These are phyloP conservation scores for Sapayoa aenigma DNA, from an alignment of 2,113 vertebrate genomes.

Conservation along the genomic window DNA sequence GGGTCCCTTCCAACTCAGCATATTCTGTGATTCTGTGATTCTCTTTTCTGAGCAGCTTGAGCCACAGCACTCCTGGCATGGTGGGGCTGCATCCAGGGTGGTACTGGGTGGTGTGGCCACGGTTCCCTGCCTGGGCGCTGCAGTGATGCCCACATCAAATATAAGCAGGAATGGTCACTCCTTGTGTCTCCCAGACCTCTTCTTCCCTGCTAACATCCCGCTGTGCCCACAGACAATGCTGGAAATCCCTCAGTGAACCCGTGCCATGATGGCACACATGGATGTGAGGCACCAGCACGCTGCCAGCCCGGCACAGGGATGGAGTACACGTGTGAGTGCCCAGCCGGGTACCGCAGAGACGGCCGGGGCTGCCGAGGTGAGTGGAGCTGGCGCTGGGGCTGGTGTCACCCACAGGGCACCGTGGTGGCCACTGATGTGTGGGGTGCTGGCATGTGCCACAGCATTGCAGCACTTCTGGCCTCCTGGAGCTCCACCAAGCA, in stretches of 20 bases:
- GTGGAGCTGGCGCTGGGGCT: neutral
- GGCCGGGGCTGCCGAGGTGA: constrained; percentile 87
- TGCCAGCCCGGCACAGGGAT: constrained; percentile 76
- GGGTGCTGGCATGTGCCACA: neutral
- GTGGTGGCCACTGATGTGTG: rapidly evolving
- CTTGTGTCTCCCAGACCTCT: neutral
- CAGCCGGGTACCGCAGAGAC: constrained; percentile 79
- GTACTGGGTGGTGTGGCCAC: rapidly evolving
- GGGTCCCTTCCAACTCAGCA: neutral
- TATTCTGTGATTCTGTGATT: neutral
- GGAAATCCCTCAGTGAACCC: constrained; percentile 73
- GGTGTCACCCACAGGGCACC: rapidly evolving
- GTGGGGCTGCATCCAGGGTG: neutral
- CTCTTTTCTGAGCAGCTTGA: neutral
- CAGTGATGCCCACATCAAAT: rapidly evolving
- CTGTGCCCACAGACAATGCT: neutral
- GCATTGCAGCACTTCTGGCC: rapidly evolving
- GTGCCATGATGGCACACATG: constrained; percentile 83
- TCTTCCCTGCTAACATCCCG: rapidly evolving
- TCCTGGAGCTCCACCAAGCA: neutral
- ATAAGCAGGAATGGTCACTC: neutral
- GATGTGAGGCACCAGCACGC: constrained; percentile 81
- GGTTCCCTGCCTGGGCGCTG: rapidly evolving
- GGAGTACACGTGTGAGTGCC: constrained; percentile 85
- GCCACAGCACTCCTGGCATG: rapidly evolving